Evolutionary conservation across 2,113 vertebrate species (phyloP).

Genomic region (Cynopterus brachyotis): DNA sequence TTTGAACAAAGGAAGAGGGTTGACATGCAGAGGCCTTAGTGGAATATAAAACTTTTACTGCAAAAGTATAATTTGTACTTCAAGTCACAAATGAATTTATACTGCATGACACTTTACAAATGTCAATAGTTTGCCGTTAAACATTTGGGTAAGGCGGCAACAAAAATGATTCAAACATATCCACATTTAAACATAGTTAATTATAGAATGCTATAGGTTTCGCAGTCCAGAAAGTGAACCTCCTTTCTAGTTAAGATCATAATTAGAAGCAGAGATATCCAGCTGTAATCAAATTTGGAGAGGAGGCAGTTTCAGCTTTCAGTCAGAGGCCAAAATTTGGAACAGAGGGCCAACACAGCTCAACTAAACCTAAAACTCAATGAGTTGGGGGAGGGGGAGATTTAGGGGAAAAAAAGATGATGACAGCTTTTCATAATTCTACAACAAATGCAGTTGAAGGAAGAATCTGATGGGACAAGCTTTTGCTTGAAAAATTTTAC

Average conservation of each 20-base stretch:
- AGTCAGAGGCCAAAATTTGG: constrained; percentile 21
- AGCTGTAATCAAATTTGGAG: constrained; percentile 67
- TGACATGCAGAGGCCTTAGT: not conserved
- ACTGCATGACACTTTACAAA: not conserved
- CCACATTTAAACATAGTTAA: not conserved
- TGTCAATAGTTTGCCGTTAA: not conserved
- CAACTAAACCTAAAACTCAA: not conserved
- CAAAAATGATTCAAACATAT: constrained; percentile 27
- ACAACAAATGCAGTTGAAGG: not conserved
- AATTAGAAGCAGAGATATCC: constrained; percentile 69
- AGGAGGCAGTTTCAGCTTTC: constrained; percentile 52
- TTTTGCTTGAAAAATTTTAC: not conserved
- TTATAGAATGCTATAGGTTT: constrained; percentile 3
- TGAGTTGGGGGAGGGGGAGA: not conserved
- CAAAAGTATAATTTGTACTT: not conserved
- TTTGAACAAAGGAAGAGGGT: not conserved
- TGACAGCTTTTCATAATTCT: constrained; percentile 12
- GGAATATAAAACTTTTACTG: not conserved
- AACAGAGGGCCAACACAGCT: constrained; percentile 20
- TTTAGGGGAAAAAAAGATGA: accelerated
- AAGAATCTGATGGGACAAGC: not conserved
- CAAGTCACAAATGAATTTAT: not conserved
- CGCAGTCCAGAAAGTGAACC: constrained; percentile 26
- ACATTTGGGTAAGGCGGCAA: not conserved
- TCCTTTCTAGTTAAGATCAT: constrained; percentile 32